A percentile compares a stretch with the other conserved stretches of the same genome.
Conservation (phyloP, 2,888 invertebrate species). For the Glaucopsyche alexis region DNA sequence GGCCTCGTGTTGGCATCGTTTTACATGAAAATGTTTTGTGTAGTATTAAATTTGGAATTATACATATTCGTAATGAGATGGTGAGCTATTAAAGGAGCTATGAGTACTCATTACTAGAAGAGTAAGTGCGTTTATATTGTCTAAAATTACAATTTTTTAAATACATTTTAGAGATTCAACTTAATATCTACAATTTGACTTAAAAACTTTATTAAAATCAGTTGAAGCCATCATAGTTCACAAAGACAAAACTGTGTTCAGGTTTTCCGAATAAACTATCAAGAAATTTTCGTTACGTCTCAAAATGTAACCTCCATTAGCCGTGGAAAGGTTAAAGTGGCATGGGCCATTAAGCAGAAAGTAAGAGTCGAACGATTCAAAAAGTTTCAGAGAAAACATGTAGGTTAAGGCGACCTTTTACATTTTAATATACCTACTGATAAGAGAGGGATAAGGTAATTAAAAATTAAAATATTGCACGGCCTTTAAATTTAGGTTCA, state of each 20-base stretch:
- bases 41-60: no score
- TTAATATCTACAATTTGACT: no score
- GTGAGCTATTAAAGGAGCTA: no score
- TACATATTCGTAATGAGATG: no score
- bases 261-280: not conserved
- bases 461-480: not conserved
- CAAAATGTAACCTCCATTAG: slow-evolving; percentile 11
- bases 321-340: slow-evolving; percentile 9
- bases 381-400: slow-evolving; percentile 1
- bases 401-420: slow-evolving; percentile 1
- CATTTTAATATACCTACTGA: not conserved
- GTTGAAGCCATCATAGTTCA: no score
- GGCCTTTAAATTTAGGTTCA: not conserved
- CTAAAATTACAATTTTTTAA: no score
- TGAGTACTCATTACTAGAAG: no score
- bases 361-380: not conserved
- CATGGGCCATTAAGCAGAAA: not conserved
- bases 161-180: no score
- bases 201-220: not conserved
- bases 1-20: no score
- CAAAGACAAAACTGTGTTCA: not conserved
- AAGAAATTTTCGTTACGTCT: not conserved
- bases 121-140: no score
- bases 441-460: not conserved
- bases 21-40: no score